phyloP scores from a whole-genome alignment of 2,888 invertebrate genomes.

The Coelopa pilipes region DNA sequence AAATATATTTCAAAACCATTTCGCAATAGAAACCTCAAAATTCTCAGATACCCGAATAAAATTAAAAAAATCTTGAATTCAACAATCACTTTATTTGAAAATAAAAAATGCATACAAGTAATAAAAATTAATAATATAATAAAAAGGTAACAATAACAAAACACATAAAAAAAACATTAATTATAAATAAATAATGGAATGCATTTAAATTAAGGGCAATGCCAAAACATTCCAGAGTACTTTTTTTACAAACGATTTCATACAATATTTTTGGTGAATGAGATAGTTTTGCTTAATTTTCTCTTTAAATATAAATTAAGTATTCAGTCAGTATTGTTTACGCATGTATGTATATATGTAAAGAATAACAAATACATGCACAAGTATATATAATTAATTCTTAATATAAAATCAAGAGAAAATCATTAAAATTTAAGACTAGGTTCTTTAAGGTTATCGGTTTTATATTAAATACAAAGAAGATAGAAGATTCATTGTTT shows the following conservation, averaged over 20 bases:
- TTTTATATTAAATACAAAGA: conserved; percentile 23
- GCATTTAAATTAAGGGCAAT: not conserved
- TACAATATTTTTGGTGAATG: not conserved
- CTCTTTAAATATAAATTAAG: conserved; percentile 26
- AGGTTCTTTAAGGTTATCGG: conserved; percentile 4
- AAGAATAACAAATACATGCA: conserved; percentile 27
- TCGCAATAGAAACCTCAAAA: not conserved
- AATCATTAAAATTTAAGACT: conserved; percentile 12
- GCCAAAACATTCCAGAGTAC: not conserved
- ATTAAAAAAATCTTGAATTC: no score
- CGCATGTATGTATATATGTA: conserved; percentile 21
- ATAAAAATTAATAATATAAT: no score
- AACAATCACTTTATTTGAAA: no score
- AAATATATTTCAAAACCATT: conserved; percentile 8
- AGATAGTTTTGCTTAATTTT: conserved; percentile 30
- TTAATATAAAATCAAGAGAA: not conserved
- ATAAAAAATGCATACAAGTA: no score
- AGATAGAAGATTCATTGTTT: conserved; percentile 24
- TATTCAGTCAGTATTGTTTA: conserved; percentile 38
- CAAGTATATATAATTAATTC: conserved; percentile 14
- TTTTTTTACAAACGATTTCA: not conserved
- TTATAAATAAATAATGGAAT: no score
- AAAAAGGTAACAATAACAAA: no score
- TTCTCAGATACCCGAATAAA: no score
- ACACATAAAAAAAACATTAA: no score